Base-by-base conservation (phyloP, 2,888 invertebrate species). In the Nomada goodeniana region DNA sequence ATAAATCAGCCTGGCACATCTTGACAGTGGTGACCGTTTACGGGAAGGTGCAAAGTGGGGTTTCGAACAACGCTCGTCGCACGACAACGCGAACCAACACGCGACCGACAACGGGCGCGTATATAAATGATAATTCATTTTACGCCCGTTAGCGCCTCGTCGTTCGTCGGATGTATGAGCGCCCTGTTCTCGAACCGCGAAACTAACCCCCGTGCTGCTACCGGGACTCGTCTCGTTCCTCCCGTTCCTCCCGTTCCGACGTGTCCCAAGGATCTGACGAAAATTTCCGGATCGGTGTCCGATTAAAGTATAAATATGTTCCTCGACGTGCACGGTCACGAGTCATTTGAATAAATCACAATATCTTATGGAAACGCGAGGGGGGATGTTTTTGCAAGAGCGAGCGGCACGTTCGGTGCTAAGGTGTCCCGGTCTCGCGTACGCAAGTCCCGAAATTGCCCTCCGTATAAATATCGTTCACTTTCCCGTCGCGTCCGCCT, bases 1-100 rank as follows among this genome's bases (percentile, higher is more conserved):
- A 92, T 91, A 91, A 92, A 92, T 92, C 91, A 92, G 61, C 68
- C 91, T 88, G 83, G 4, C 47, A 86, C 60, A 75, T 65, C 88
- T 83, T 36, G 88, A 91, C 89, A 91, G 90, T 87, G 89, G 87
- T 79, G 82, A 81, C 88, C 85, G 88, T 89, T 90, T 89, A 74
- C 83, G 79, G 77, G 78, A 74, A 92, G 91, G 92, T 92, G 92
- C 90, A 80, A 92, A 92, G 90, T 90, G 90, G 89, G 86, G 86
- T 86, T 86, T 85, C 47, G 75, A 69, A 70, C 73, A 70, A 69
- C 75, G 79, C 15, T 11, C 76, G 84, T 80, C 68, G 64, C 74
- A 67, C 71, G 79, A 70, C 83, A 89, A 90, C 91, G 91, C 89
- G 90, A 91, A 90, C 90, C 89, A 90, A 83, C 88, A 87, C 86